Conservation (phyloP, 2,113 vertebrate genomes). For the Syngnathoides biaculeatus region DNA sequence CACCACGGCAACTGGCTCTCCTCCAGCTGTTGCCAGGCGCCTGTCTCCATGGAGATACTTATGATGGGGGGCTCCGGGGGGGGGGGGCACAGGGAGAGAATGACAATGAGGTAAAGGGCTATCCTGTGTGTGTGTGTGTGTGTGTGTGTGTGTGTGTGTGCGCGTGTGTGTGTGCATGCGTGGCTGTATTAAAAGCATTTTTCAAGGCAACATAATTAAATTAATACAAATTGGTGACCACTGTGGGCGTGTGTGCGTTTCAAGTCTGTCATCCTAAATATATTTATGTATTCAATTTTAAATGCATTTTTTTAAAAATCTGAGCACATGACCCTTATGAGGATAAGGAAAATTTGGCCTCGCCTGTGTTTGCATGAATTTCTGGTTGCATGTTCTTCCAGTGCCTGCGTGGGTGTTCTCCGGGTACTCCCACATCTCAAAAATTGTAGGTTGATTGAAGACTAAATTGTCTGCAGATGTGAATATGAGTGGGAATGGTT, state of each 20-base stretch:
- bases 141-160: not conserved
- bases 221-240: conserved; percentile 28
- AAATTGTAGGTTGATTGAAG: too few species aligned
- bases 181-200: conserved; percentile 9
- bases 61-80: conserved; percentile 29
- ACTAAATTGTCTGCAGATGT: too few species aligned
- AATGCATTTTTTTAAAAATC: too few species aligned
- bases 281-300: too few species aligned
- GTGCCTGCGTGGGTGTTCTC: too few species aligned
- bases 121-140: conserved; percentile 1
- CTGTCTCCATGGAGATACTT: conserved; percentile 78
- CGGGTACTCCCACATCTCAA: too few species aligned
- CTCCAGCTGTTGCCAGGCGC: conserved; percentile 79
- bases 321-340: too few species aligned
- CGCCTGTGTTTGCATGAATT: too few species aligned
- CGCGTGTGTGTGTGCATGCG: conserved; percentile 1
- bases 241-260: conserved; percentile 16
- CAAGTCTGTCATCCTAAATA: not conserved
- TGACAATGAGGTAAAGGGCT: conserved; percentile 17
- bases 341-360: too few species aligned
- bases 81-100: conserved; percentile 38
- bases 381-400: too few species aligned
- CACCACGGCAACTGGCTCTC: conserved; percentile 63
- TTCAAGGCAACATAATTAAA: conserved; percentile 36
- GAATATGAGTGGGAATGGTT: too few species aligned